Percentiles rank a stretch among this genome's conserved stretches.
Evolutionary conservation across 2,797 vertebrate species (phyloP).

Genomic region (Cottoperca gobio): DNA sequence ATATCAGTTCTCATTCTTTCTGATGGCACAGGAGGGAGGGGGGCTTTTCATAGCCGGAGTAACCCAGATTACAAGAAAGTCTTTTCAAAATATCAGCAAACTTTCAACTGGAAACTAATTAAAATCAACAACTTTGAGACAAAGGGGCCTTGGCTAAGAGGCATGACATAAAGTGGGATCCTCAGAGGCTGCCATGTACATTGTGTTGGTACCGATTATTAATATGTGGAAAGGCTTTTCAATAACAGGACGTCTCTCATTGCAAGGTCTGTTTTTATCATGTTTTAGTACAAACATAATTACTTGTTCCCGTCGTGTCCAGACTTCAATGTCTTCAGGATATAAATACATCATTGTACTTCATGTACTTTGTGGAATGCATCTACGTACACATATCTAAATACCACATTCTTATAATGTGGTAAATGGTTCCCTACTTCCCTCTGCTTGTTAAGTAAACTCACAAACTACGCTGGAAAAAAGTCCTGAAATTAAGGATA

Average conservation of each 20-base stretch:
- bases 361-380: too few relatives aligned
- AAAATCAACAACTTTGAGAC: slow-evolving; percentile 61
- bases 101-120: slow-evolving; percentile 66
- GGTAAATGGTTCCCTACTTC: not conserved
- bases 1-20: slow-evolving; percentile 77
- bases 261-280: not conserved
- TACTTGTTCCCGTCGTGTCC: not conserved
- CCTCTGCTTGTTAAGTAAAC: not conserved
- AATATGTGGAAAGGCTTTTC: not conserved
- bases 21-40: slow-evolving; percentile 44
- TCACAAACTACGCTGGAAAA: not conserved
- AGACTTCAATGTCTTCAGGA: not conserved
- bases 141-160: slow-evolving; percentile 29
- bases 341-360: not conserved
- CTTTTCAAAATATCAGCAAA: slow-evolving; percentile 64
- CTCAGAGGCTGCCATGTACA: not conserved
- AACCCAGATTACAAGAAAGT: slow-evolving; percentile 60
- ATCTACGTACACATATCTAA: not conserved
- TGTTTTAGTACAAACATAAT: slow-evolving; percentile 1
- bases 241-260: not conserved
- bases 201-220: slow-evolving; percentile 10
- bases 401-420: not conserved
- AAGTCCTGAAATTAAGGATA: not conserved
- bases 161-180: slow-evolving; percentile 12
- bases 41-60: slow-evolving; percentile 56